These are phyloP conservation scores for Coregonus ussuriensis DNA, from an alignment of 2,797 vertebrate genomes.

Conservation along the genomic window DNA sequence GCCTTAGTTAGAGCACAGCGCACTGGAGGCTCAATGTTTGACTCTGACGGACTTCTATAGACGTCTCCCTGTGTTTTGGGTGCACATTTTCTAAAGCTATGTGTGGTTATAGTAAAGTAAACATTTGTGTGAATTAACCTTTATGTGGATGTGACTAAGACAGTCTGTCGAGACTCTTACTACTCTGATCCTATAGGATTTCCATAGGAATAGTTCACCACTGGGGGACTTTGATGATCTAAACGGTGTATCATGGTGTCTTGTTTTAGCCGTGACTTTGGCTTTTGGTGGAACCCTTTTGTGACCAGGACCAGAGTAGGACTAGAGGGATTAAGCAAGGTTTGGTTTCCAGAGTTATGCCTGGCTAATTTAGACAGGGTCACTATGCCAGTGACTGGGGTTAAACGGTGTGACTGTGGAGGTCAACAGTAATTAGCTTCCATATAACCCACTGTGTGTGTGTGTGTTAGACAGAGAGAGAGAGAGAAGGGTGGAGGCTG, in stretches of 20 bases:
- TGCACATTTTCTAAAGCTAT: too few relatives aligned
- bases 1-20: slow-evolving; percentile 35
- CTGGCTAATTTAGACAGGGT: slow-evolving; percentile 65
- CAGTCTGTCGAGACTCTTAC: not conserved
- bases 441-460: slow-evolving; percentile 57
- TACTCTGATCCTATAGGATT: not conserved
- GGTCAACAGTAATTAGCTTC: slow-evolving; percentile 73
- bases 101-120: too few relatives aligned
- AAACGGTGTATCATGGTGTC: not conserved
- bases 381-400: slow-evolving; percentile 64
- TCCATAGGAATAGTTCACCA: not conserved
- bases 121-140: not conserved
- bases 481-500: not conserved
- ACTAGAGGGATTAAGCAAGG: not conserved
- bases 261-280: not conserved
- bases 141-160: not conserved
- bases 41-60: not conserved
- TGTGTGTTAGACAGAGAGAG: slow-evolving; percentile 13
- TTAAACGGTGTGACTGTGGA: slow-evolving; percentile 69
- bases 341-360: not conserved
- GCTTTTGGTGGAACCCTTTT: not conserved
- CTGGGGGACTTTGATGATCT: not conserved
- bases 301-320: not conserved
- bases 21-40: not conserved
- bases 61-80: not conserved